A percentile compares a stretch with the other conserved stretches of the same genome.
These are phyloP conservation scores for Polyommatus icarus DNA, from an alignment of 2,888 invertebrate genomes.

Conservation along the genomic window DNA sequence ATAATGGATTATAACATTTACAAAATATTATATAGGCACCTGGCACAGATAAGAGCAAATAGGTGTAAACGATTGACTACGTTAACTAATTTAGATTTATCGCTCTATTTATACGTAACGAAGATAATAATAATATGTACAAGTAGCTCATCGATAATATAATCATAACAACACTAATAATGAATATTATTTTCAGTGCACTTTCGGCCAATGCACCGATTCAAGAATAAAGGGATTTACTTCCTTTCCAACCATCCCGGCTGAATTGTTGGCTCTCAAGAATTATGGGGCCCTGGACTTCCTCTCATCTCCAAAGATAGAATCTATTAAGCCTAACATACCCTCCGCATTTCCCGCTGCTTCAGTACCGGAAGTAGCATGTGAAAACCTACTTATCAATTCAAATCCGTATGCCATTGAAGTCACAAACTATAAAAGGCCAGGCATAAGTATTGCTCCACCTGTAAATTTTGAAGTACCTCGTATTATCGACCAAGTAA, in stretches of 20 bases:
- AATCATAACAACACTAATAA: background rate
- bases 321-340: background rate
- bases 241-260: slow-evolving; percentile 1
- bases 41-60: background rate
- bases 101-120: background rate
- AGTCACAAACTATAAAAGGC: background rate
- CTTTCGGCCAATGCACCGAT: background rate
- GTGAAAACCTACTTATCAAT: background rate
- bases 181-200: slow-evolving; percentile 7
- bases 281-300: slow-evolving; percentile 25
- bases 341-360: background rate
- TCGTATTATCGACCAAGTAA: background rate
- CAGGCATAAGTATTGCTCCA: background rate
- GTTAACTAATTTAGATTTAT: background rate
- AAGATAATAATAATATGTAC: background rate
- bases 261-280: background rate
- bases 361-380: background rate
- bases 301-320: background rate
- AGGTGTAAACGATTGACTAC: background rate
- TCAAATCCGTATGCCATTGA: background rate
- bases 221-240: background rate
- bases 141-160: background rate
- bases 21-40: background rate
- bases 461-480: background rate
- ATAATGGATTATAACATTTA: background rate